phyloP scores from a whole-genome alignment of 2,888 invertebrate genomes.

The Apantesis nais region DNA sequence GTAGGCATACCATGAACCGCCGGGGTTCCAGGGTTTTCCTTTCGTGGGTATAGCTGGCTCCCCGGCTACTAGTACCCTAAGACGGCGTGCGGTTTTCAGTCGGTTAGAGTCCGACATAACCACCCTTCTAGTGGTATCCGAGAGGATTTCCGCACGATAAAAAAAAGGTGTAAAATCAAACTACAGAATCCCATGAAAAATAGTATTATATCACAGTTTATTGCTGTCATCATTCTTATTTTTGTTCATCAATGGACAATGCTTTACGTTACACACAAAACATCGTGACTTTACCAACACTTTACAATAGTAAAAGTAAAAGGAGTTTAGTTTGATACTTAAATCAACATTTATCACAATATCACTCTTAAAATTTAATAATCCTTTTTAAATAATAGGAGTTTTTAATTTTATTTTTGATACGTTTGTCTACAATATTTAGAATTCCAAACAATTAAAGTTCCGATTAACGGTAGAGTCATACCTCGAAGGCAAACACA shows the following conservation, averaged over 20 bases:
- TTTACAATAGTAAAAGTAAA: not conserved
- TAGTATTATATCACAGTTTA: slow-evolving; percentile 5
- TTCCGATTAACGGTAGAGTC: not conserved
- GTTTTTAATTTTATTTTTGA: not conserved
- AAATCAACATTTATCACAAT: not conserved
- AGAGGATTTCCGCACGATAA: too few relatives aligned
- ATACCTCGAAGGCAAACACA: not conserved
- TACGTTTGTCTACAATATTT: not conserved
- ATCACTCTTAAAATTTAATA: not conserved
- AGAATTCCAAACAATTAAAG: not conserved
- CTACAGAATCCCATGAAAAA: not conserved
- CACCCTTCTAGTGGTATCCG: too few relatives aligned
- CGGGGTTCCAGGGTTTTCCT: too few relatives aligned
- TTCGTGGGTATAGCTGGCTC: too few relatives aligned
- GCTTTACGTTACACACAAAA: not conserved
- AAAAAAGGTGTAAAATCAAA: not conserved
- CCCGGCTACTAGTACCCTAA: too few relatives aligned
- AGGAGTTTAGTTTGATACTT: not conserved
- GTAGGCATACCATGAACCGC: too few relatives aligned
- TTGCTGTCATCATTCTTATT: not conserved
- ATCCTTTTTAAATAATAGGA: not conserved
- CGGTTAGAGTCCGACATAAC: too few relatives aligned
- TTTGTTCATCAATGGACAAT: not conserved
- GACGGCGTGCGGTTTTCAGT: too few relatives aligned
- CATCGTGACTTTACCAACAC: not conserved